A percentile compares a stretch with the other conserved stretches of the same genome.
phyloP scores from a whole-genome alignment of 2,113 vertebrate genomes.

The Pelecanus crispus region DNA sequence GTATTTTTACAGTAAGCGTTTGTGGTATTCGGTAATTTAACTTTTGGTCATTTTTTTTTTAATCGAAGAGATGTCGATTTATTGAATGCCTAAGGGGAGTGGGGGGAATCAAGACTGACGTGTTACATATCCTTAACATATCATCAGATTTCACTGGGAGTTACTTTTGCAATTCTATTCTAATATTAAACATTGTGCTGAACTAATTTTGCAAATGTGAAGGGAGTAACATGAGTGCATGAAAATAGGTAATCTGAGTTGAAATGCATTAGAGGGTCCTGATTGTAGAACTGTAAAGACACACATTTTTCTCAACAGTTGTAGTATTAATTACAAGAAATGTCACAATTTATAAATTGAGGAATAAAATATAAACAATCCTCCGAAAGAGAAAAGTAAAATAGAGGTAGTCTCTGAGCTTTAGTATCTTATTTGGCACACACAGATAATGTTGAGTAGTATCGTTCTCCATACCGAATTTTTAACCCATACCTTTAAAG shows the following conservation, averaged over 20 bases:
- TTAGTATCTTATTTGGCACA: neutral
- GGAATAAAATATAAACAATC: neutral
- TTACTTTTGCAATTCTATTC: neutral
- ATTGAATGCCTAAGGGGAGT: neutral
- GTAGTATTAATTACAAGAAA: neutral
- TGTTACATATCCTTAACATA: neutral
- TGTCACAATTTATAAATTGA: neutral
- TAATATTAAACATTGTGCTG: neutral
- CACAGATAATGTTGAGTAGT: neutral
- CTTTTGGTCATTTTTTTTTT: neutral
- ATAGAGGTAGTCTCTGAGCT: neutral
- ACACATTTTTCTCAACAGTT: neutral
- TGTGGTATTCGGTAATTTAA: neutral
- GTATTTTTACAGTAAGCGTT: neutral
- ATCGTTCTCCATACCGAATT: neutral
- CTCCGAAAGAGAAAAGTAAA: neutral
- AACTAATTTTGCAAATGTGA: neutral
- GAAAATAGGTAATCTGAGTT: neutral
- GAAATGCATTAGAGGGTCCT: neutral
- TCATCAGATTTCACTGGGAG: neutral
- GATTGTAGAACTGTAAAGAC: neutral
- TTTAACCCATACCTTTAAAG: neutral
- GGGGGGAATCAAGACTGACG: accelerated
- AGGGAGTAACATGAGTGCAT: neutral
- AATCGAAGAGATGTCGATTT: neutral